Conservation (phyloP, 2,113 vertebrate genomes). For the Strix aluco region DNA sequence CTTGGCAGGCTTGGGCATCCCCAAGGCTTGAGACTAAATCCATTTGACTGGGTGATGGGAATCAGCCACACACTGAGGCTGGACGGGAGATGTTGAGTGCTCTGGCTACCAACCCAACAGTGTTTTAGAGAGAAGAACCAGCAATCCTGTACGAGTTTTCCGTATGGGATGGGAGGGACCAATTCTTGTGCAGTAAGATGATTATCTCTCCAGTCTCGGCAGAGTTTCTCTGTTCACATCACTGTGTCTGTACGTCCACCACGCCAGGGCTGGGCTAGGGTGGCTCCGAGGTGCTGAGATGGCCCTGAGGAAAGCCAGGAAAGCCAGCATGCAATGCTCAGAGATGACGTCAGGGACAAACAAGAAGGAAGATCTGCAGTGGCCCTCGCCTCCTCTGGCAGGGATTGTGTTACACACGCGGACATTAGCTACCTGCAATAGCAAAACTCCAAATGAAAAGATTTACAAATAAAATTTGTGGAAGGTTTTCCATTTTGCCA, state of each 20-base stretch:
- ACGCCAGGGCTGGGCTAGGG: background rate
- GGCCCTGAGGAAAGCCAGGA: background rate
- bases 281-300: background rate
- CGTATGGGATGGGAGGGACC: accelerated
- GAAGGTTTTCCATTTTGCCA: background rate
- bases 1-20: background rate
- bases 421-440: background rate
- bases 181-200: accelerated
- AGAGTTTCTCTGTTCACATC: background rate
- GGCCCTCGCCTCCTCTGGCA: background rate
- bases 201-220: background rate
- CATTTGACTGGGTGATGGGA: background rate
- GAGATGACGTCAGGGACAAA: accelerated
- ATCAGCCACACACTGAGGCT: too few relatives aligned
- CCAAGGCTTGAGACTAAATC: background rate
- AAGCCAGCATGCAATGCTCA: accelerated
- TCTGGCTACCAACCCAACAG: accelerated
- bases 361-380: background rate
- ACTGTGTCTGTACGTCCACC: accelerated
- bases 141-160: background rate
- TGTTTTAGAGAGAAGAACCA: background rate
- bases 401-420: accelerated
- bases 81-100: background rate
- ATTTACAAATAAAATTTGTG: accelerated
- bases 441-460: background rate